These are phyloP conservation scores for chimpanzee (Pan troglodytes) DNA, from an alignment of 2,113 vertebrate genomes.

Conservation along the genomic window NHGRI_mPanTro3-v2.1_pri NC_072408.2:88926501-88927000, in stretches of 20 bases:
- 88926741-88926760: not conserved
- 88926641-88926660: not conserved
- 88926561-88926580: not conserved
- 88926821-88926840: constrained; percentile 15
- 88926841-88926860: not conserved
- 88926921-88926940: not conserved
- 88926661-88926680: not conserved
- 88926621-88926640: constrained; percentile 6
- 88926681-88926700: not conserved
- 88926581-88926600: not conserved
- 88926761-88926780: not conserved
- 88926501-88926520: not conserved
- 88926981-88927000: not conserved
- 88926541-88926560: constrained; percentile 1
- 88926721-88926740: too few relatives aligned
- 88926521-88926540: constrained; percentile 37
- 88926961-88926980: not conserved
- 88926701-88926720: not conserved
- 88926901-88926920: not conserved
- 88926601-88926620: constrained; percentile 30
- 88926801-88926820: constrained; percentile 24
- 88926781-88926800: not conserved
- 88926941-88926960: not conserved
- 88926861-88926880: not conserved
- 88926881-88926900: not conserved